Base-by-base conservation (phyloP, 2,888 invertebrate genomes). In the Ophioninae sp. region DNA sequence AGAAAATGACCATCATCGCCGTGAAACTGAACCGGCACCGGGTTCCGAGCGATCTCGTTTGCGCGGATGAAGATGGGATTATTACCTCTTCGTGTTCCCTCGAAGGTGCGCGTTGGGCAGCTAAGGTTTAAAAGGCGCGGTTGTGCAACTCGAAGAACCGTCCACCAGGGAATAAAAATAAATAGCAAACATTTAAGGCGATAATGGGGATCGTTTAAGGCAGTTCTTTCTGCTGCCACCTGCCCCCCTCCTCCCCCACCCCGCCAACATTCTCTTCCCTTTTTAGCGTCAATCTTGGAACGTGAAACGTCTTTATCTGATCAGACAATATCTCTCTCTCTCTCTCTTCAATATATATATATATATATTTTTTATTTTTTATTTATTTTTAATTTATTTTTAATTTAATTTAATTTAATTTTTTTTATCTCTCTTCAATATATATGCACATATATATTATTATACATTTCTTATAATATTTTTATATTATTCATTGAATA, bases 231-330 rank as follows among this genome's bases (percentile, higher is more conserved):
- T 3, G 30, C 30, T 30, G 30, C 30, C 30, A 30, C 30, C 30
- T 65, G 39, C 75, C 37, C 44, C 20, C 71, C 67, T 44, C 56
- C 61, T 58, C 58, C 22, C 41, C 59, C n/a, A 41, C 76, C 7
- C 39, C 61, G n/a, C 22, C 81, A 23, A 20, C 23, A 37, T 17
- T 30, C 5, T 20, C 8, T 13, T 17, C 44, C 17, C 20, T 22
- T 44, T 10, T 13, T 64, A 59, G 67, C 39, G 71, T 64, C 56
- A 61, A 67, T 61, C 41, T 56, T 64, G 8, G 39, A 59, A 61
- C 22, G 78, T 74, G 78, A 81, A 83, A 83, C 83, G 83, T 83
- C 83, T 83, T 83, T 83, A 83, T 83, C 83, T 71, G 71, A 69
- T 39, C 56, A 20, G 56, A 37, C 68, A 75, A 64, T 69, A 77